Percentiles rank a stretch among this genome's conserved stretches.
phyloP scores from a whole-genome alignment of 2,888 invertebrate species.

The Pardosa pseudoannulata region DNA sequence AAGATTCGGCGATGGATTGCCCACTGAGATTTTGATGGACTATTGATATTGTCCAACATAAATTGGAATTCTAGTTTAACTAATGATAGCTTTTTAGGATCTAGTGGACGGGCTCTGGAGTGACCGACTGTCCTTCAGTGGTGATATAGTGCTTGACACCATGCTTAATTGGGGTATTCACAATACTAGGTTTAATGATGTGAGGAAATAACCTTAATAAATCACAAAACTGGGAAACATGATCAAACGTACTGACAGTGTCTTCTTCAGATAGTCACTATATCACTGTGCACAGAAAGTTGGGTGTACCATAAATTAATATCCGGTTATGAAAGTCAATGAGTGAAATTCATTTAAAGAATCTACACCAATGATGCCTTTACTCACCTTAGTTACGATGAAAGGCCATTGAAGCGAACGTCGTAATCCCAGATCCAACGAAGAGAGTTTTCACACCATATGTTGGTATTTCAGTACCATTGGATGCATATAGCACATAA shows the following conservation, averaged over 20 bases:
- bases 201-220: neutral
- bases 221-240: neutral
- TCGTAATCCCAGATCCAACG: slow-evolving; percentile 36
- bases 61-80: slow-evolving; percentile 20
- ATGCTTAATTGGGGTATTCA: neutral
- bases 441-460: slow-evolving; percentile 27
- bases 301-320: slow-evolving; percentile 28
- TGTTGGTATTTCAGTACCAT: slow-evolving; percentile 38
- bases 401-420: slow-evolving; percentile 44
- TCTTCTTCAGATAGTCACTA: neutral
- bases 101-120: neutral
- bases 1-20: too few species aligned
- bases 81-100: neutral
- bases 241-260: neutral
- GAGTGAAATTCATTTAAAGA: slow-evolving; percentile 41
- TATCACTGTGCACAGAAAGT: neutral
- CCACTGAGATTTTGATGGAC: neutral
- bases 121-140: neutral
- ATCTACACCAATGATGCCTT: slow-evolving; percentile 72
- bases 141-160: neutral
- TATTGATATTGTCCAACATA: neutral
- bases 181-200: neutral
- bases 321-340: slow-evolving; percentile 20
- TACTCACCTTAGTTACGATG: slow-evolving; percentile 54
- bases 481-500: neutral